These are phyloP conservation scores for Tromatobia lineatoria DNA, from an alignment of 2,888 invertebrate species.

Conservation along the genomic window DNA sequence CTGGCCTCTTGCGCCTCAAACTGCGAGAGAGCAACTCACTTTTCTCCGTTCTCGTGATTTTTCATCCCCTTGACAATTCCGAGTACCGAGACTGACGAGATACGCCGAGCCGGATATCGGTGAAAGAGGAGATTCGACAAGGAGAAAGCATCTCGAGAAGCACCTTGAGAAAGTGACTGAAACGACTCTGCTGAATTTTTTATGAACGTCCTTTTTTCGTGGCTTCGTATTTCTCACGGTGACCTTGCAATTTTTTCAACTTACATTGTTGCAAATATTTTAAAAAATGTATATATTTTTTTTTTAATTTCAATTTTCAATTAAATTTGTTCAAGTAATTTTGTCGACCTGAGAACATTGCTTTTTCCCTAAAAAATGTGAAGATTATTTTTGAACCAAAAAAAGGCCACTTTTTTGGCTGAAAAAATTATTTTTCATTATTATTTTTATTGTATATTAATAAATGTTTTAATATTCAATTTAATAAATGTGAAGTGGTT, in stretches of 20 bases:
- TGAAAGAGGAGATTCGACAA: conserved; percentile 46
- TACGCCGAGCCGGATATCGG: conserved; percentile 54
- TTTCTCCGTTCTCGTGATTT: conserved; percentile 81
- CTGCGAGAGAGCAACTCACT: conserved; percentile 57
- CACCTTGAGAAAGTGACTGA: conserved; percentile 36
- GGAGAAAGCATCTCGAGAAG: conserved; percentile 44
- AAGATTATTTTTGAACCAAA: too few species aligned
- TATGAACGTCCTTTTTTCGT: conserved; percentile 78
- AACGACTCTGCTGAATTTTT: conserved; percentile 70
- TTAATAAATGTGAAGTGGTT: conserved; percentile 73
- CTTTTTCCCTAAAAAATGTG: too few species aligned
- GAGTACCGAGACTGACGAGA: conserved; percentile 74
- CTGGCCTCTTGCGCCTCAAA: conserved; percentile 55
- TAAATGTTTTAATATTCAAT: too few species aligned
- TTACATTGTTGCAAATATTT: too few species aligned
- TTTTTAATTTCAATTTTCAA: too few species aligned
- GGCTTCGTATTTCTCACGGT: neutral
- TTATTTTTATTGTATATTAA: too few species aligned
- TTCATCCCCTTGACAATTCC: conserved; percentile 81
- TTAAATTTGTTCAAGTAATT: too few species aligned
- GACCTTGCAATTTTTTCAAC: conserved; percentile 21
- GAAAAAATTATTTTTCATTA: too few species aligned
- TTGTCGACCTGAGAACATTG: too few species aligned
- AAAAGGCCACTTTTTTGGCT: too few species aligned
- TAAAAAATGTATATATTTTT: too few species aligned